Evolutionary conservation across 2,888 invertebrate species (phyloP).

Genomic region (Tinea semifulvella): DNA sequence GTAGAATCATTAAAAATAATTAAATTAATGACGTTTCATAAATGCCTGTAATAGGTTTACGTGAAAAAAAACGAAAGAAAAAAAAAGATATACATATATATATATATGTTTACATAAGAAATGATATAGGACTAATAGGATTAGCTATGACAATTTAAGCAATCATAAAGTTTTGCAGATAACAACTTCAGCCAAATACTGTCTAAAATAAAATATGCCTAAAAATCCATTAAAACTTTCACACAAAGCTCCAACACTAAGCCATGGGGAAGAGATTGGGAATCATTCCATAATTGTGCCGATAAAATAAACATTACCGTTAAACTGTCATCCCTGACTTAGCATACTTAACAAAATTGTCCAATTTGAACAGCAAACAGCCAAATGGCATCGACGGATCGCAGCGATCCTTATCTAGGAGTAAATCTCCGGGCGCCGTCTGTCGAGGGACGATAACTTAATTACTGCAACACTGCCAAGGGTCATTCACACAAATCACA

Average conservation of each 20-base stretch:
- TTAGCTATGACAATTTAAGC: no score
- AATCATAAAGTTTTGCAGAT: no score
- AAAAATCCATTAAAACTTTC: neutral
- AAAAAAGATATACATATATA: no score
- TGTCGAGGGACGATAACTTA: constrained; percentile 48
- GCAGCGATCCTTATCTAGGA: constrained; percentile 41
- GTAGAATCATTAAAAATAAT: no score
- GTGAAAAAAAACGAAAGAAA: no score
- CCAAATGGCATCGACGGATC: constrained; percentile 58
- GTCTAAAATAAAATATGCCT: neutral
- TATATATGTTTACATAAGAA: no score
- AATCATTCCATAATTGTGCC: constrained; percentile 16
- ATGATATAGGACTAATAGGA: no score
- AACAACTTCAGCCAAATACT: no score
- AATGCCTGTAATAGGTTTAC: no score
- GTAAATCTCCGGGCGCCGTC: constrained; percentile 46
- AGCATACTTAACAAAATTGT: constrained; percentile 52
- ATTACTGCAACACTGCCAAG: constrained; percentile 42
- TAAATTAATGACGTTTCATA: no score
- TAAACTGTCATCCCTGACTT: constrained; percentile 42
- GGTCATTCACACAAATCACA: constrained; percentile 36
- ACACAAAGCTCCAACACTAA: neutral
- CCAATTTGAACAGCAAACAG: constrained; percentile 45
- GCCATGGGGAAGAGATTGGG: neutral
- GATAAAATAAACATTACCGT: constrained; percentile 50